Base-by-base conservation (phyloP, 2,113 vertebrate species). In the Limnothrissa miodon region DNA sequence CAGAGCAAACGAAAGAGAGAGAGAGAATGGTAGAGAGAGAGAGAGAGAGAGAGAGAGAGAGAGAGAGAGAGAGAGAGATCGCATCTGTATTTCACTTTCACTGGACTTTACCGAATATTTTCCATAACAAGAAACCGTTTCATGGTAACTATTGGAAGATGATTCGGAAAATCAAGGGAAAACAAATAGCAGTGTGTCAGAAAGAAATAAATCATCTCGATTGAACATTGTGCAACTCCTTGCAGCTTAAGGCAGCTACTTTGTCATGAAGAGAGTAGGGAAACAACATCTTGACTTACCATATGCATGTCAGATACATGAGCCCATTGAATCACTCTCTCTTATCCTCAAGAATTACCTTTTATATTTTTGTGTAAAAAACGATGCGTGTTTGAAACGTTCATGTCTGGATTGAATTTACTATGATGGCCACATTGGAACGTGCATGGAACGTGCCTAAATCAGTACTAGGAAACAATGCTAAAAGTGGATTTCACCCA, bases 121-220 rank as follows among this genome's bases (percentile, higher is more conserved):
- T 74, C 66, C 66, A 74, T 15, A 74, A 74, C 66, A 74, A 74
- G 33, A 74, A 7, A 13, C 66, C 15, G 66, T 74, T 74, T 74
- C 66, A 74, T 74, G 11, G 66, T 74, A 36, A 74, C 66, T 74
- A 36, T 33, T 74, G 66, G 66, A 74, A 39, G 66, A 74, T 33
- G 29, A 74, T 9, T 39, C 29, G 66, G 66, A 74, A 74, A 74
- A 74, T 74, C 62, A 48, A 79, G 81, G 80, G 84, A 42, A 89
- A 87, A 87, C 82, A 79, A 81, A 86, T 80, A 81, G 36, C 8
- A 87, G 85, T 81, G 81, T 13, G 59, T 56, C 39, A 74, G 66
- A 59, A 82, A 74, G 33, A 29, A 15, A 17, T 74, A 33, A 25
- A 33, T 74, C 33, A 15, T 17, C 11, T 39, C 66, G 15, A 15